phyloP scores from a whole-genome alignment of 2,113 vertebrate species.

The Anser cygnoides region DNA sequence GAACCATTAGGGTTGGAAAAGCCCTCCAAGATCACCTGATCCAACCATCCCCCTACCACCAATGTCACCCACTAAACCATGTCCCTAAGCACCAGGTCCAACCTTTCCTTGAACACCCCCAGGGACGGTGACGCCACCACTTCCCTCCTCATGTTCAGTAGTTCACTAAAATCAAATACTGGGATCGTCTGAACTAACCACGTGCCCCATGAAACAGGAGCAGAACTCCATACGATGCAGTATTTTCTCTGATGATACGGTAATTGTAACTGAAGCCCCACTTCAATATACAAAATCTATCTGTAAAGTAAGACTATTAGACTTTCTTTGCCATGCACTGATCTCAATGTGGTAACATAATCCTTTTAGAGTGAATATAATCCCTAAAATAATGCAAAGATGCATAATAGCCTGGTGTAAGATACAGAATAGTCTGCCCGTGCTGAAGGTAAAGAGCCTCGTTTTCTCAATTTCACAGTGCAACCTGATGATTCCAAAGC shows the following conservation, averaged over 20 bases:
- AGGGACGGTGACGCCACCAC: no score
- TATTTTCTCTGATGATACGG: background rate
- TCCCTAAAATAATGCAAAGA: background rate
- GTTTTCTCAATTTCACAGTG: background rate
- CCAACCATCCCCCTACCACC: no score
- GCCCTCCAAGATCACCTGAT: no score
- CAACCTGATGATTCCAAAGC: background rate
- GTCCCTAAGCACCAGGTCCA: no score
- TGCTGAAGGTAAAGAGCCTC: background rate
- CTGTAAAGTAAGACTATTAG: background rate
- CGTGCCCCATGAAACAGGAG: background rate
- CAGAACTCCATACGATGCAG: background rate
- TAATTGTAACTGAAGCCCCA: background rate
- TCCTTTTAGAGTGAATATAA: background rate
- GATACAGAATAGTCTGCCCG: background rate
- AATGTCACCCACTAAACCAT: no score
- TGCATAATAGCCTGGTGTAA: background rate
- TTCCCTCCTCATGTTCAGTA: background rate
- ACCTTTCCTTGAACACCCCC: no score
- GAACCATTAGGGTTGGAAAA: no score
- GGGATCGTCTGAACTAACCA: background rate
- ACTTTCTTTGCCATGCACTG: background rate
- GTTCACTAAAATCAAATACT: background rate
- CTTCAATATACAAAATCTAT: background rate
- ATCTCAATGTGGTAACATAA: conserved; percentile 9